Evolutionary conservation across 2,797 vertebrate species (phyloP).

Genomic region (Trachops cirrhosus): DNA sequence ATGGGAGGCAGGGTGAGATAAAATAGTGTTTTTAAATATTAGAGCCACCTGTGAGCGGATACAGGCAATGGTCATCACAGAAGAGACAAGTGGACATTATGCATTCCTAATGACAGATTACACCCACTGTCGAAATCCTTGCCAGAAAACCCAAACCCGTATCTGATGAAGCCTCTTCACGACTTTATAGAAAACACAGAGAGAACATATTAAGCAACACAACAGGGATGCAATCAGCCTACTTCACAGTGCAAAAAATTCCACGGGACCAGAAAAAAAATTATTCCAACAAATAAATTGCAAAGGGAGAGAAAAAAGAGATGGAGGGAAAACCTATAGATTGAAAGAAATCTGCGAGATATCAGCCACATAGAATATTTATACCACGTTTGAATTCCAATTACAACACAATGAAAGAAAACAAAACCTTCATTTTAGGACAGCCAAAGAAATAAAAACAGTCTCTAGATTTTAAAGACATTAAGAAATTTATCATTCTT

Average conservation of each 20-base stretch:
- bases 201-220: background rate
- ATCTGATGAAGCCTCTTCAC: background rate
- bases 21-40: background rate
- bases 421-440: constrained; percentile 16
- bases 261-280: background rate
- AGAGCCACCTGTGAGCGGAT: background rate
- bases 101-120: background rate
- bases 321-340: background rate
- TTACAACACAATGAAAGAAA: constrained; percentile 3
- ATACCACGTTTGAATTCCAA: background rate
- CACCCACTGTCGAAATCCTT: background rate
- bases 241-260: background rate
- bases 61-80: background rate
- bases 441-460: background rate
- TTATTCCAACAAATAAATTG: background rate
- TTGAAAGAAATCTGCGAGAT: background rate
- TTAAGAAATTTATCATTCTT: background rate
- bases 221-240: background rate
- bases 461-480: background rate
- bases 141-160: background rate
- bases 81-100: background rate
- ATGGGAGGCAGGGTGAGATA: too few relatives aligned
- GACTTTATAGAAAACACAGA: background rate
- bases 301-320: background rate
- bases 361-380: background rate